phyloP scores from a whole-genome alignment of 2,888 invertebrate genomes.

The Dendrolimus houi region DNA sequence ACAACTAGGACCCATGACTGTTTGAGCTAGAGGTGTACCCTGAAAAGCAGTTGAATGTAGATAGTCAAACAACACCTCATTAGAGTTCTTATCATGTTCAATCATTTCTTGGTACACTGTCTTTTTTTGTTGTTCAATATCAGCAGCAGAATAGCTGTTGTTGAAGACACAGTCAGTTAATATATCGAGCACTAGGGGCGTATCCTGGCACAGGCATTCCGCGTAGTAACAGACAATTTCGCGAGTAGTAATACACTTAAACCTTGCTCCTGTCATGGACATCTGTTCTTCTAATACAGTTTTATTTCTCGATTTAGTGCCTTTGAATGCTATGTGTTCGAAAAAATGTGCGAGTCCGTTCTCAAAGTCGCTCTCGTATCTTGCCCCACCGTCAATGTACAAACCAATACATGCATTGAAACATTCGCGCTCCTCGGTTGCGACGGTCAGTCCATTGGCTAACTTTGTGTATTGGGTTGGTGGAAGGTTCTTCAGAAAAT shows the following conservation, averaged over 20 bases:
- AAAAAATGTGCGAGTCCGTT: conserved; percentile 59
- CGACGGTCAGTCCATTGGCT: conserved; percentile 90
- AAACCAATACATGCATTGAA: conserved; percentile 57
- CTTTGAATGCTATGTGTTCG: conserved; percentile 55
- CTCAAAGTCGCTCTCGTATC: conserved; percentile 40
- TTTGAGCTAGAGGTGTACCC: conserved; percentile 50
- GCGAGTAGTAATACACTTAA: conserved; percentile 96
- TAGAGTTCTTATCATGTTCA: conserved; percentile 39
- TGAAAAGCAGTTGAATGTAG: conserved; percentile 61
- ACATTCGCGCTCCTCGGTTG: conserved; percentile 93
- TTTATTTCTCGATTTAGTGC: conserved; percentile 87
- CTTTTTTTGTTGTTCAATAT: conserved; percentile 47
- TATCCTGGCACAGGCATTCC: conserved; percentile 91
- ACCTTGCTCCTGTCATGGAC: conserved; percentile 94
- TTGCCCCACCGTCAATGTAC: conserved; percentile 47
- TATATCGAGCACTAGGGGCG: conserved; percentile 92
- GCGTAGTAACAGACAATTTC: conserved; percentile 98
- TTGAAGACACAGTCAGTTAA: conserved; percentile 96
- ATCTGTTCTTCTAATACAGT: conserved; percentile 92
- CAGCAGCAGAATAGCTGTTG: conserved; percentile 58
- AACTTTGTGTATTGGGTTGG: conserved; percentile 86
- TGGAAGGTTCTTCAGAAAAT: conserved; percentile 80
- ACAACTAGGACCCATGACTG: conserved; percentile 79
- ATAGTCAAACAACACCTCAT: conserved; percentile 48
- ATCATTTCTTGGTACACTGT: conserved; percentile 47